Base-by-base conservation (phyloP, 2,797 vertebrate species). In the Myripristis jacobus region DNA sequence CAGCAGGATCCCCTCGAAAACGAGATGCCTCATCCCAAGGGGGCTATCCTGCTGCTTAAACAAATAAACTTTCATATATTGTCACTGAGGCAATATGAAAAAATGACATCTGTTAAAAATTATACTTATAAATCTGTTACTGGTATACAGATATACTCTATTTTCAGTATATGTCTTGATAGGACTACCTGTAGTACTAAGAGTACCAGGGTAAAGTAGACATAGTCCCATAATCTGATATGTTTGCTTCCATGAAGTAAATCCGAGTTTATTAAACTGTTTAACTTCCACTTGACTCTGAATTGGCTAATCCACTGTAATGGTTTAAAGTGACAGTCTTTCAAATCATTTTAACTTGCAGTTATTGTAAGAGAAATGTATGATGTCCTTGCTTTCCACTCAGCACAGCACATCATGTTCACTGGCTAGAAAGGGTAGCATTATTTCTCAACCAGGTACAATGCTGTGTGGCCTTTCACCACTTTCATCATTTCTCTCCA, bases 391-490 rank as follows among this genome's bases (percentile, higher is more conserved):
- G 70, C 57, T 77, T 58, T 75, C 52, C 61, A 24, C 46, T 61
- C 38, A 59, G 21, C 15, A n/a, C 74, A 54, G 38, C 53, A 51
- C n/a, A n/a, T 52, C 50, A 57, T 46, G 31, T 65, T 51, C 44
- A 59, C 15, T 72, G 44, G 34, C 27, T 66, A 71, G 71, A 77
- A 38, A 58, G 60, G 44, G 75, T 73, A 29, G 60, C 70, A 70
- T 82, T 61, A 53, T 46, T 68, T 31, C 73, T 61, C 57, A 64
- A 77, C 58, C 70, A 64, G 61, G 54, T 81, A 62, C 52, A 56
- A 11, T 11, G 53, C 19, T 52, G n/a, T 41, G 61, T 83, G 78
- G 78, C 52, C 51, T 63, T 50, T 46, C 8, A 4, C 12, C 18
- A 24, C 12, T 31, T 54, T 80, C 56, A 43, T 66, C 74, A 44